Evolutionary conservation across 2,113 vertebrate species (phyloP), one percentile per base, ranked within the genome.

Genomic region (Atractosteus spatula): DNA sequence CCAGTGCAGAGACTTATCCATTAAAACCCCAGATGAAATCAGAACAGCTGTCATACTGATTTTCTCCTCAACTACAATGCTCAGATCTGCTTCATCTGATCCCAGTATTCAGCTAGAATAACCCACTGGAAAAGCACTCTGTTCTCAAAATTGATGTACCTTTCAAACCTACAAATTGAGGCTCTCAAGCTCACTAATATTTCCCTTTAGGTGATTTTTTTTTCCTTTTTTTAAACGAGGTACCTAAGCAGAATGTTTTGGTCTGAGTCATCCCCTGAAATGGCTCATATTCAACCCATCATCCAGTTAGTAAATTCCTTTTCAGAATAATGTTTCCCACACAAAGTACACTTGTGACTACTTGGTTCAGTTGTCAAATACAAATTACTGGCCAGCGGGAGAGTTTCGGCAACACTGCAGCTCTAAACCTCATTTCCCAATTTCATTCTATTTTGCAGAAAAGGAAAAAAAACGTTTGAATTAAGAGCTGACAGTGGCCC

Each of bases 311-410:
- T 87, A 92, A 84, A 91, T 85, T 89, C 89, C 88, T 89, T 93
- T 88, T 88, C 78, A 86, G 84, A 81, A 90, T 89, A 91, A 89
- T 88, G 86, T 87, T 87, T 75, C 75, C 86, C 85, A 89, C 86
- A 92, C 86, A 83, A 76, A 89, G 81, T 87, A 89, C 83, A 85
- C 84, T 87, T 85, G 84, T 84, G 81, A 82, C 82, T 89, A 80
- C 71, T 89, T 74, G 71, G 88, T 92, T 91, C 87, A 90, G 86
- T 88, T 91, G 90, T 93, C 90, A 94, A 92, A 91, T 85, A 93
- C 81, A 94, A 92, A 94, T 89, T 80, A 81, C 83, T 88, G 86
- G 89, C 90, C 90, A 87, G 72, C 47, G 56, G 86, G 84, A 80
- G 83, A 83, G 84, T 75, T 74, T 78, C 85, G 87, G 85, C 83